These are phyloP conservation scores for Esox masquinongy DNA, from an alignment of 2,797 vertebrate species.

Conservation along the genomic window DNA sequence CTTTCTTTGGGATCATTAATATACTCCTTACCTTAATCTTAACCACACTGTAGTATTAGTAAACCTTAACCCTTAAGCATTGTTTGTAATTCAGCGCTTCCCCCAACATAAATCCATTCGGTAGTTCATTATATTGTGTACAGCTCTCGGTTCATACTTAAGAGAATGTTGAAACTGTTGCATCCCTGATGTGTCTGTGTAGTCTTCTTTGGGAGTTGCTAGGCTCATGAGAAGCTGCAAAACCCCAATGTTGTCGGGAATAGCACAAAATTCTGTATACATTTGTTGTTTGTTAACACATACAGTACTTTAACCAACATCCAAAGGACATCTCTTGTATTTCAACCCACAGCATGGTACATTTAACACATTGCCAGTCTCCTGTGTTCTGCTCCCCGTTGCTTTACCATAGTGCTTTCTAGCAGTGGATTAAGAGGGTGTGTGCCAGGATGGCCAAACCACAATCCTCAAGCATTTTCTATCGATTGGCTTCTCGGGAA, in stretches of 20 bases:
- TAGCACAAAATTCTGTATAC: too few species aligned
- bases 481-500: slow-evolving; percentile 55
- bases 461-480: slow-evolving; percentile 42
- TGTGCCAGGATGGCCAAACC: slow-evolving; percentile 48
- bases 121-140: too few species aligned
- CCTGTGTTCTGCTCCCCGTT: slow-evolving; percentile 33
- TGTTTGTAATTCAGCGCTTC: too few species aligned
- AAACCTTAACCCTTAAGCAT: too few species aligned
- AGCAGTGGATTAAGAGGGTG: slow-evolving; percentile 63
- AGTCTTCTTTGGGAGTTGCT: not conserved
- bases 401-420: slow-evolving; percentile 21
- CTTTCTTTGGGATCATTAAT: too few species aligned
- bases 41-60: too few species aligned
- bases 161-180: too few species aligned
- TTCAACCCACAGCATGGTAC: not conserved
- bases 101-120: too few species aligned
- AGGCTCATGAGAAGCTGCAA: not conserved
- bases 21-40: too few species aligned
- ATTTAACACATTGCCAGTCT: not conserved
- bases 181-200: too few species aligned
- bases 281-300: not conserved
- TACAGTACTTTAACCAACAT: not conserved
- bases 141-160: too few species aligned
- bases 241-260: too few species aligned
- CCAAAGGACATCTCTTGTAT: not conserved